Evolutionary conservation across 2,113 vertebrate species (phyloP).

Genomic region (Panthera leo): DNA sequence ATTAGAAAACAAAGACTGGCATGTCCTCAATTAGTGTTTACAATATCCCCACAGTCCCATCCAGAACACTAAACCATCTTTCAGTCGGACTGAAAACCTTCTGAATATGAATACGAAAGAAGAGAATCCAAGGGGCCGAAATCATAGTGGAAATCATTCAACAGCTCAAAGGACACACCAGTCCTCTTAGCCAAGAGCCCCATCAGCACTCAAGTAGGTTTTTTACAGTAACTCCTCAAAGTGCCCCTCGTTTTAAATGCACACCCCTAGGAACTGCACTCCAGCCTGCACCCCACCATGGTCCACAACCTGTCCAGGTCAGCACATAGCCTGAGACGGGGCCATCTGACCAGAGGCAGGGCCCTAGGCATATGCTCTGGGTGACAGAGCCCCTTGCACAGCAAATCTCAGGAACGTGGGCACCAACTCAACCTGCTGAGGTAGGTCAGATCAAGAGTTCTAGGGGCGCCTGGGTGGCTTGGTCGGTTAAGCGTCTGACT

Average conservation of each 20-base stretch:
- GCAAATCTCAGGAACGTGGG: background rate
- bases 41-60: no score
- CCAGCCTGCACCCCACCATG: background rate
- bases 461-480: no score
- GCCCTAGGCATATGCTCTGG: accelerated
- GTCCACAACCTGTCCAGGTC: background rate
- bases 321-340: accelerated
- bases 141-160: background rate
- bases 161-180: background rate
- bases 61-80: background rate
- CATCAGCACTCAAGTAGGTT: background rate
- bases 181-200: background rate
- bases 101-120: background rate
- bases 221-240: background rate
- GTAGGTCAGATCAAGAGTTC: background rate
- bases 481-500: no score
- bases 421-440: background rate
- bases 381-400: background rate
- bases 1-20: background rate
- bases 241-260: background rate
- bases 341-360: accelerated
- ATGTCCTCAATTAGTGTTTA: accelerated
- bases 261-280: background rate
- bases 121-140: background rate
- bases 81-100: background rate